Evolutionary conservation across 2,797 vertebrate species (phyloP).

Genomic region (Chrysocyon brachyurus): DNA sequence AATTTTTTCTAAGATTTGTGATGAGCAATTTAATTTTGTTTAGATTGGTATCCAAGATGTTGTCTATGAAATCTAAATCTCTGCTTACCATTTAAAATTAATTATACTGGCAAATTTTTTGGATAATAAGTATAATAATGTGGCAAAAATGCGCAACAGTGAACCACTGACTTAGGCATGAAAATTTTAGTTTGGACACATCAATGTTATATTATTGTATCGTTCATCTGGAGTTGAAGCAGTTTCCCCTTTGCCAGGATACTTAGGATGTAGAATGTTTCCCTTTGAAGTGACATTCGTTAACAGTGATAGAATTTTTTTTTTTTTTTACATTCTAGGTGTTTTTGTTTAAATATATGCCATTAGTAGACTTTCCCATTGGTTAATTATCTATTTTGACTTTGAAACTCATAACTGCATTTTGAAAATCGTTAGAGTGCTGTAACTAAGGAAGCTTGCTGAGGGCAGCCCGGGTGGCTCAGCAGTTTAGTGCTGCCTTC

Average conservation of each 20-base stretch:
- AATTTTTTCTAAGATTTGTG: conserved; percentile 45
- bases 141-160: background rate
- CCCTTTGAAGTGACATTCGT: background rate
- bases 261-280: background rate
- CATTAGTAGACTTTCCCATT: conserved; percentile 4
- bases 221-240: background rate
- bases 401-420: conserved; percentile 33
- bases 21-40: conserved; percentile 44
- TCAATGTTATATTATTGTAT: background rate
- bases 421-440: conserved; percentile 27
- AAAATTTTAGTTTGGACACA: conserved; percentile 38
- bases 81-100: conserved; percentile 46
- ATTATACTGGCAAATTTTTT: background rate
- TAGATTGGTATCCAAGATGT: background rate
- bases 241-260: background rate
- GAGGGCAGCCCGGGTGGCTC: background rate
- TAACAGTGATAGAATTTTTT: conserved; percentile 24
- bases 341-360: conserved; percentile 39
- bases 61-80: conserved; percentile 32
- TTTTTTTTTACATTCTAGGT: background rate
- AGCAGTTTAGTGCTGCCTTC: no score
- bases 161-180: conserved; percentile 9
- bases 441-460: conserved; percentile 28
- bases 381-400: conserved; percentile 48
- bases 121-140: background rate